Evolutionary conservation across 2,888 invertebrate species (phyloP), one percentile per base, ranked within the genome.

Genomic region (Punctoribates punctum): DNA sequence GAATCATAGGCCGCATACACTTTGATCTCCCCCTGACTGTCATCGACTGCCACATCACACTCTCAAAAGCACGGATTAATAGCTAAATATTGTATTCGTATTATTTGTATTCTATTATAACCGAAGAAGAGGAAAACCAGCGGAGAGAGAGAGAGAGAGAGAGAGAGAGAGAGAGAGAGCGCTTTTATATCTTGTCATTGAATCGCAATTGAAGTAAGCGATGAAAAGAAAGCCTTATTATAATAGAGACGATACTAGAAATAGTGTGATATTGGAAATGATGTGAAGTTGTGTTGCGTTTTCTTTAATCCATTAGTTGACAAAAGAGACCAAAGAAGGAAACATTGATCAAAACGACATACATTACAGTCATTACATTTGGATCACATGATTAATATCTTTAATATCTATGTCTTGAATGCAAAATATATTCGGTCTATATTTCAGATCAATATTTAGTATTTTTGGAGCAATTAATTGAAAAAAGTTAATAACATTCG

Each of bases 281-380:
- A 67, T 67, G 67, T 67, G n/a, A 54, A 20, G 15, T 20, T n/a
- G 54, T 60, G 25, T 60, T 60, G 60, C 60, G 27, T 34, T 67
- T 67, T 38, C 34, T 67, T 34, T 38, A 67, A 67, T 67, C 67
- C 29, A 67, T 67, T 67, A n/a, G 27, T 20, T 38, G 20, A 67
- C 67, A 67, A 67, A 67, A 67, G 27, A 13, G 34, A 25, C 38
- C 29, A 67, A 67, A 67, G 67, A 67, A 67, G 67, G 67, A 67
- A 67, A 38, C 38, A 67, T 67, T 67, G 38, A 67, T 67, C 67
- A 67, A 34, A 67, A 67, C 17, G 67, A 38, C 67, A 67, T 67
- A 11, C 62, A 62, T 29, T 34, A 34, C 8, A 34, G 27, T 60
- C 62, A 62, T 29, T 34, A 34, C 8, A 34, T 62, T 62, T 57